Evolutionary conservation across 2,797 vertebrate genomes (phyloP), one percentile per base, ranked within the genome.

Genomic region (Astyanax mexicanus): DNA sequence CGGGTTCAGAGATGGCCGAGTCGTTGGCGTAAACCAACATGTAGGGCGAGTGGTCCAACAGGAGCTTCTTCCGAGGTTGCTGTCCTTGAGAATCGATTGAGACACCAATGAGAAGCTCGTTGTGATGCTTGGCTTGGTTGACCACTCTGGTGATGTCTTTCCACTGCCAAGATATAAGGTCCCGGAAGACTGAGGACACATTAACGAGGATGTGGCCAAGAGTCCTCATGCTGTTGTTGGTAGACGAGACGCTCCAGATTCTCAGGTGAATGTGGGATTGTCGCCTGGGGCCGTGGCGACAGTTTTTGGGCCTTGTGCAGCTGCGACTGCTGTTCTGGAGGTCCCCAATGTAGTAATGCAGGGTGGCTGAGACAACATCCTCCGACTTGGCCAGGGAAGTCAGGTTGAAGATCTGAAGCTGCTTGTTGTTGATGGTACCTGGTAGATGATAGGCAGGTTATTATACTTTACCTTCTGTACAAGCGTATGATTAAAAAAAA

Each of bases 1-100:
- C 95, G 0, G 96, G 94, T 68, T 98, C 96, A 0, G 96, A 96
- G 65, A 99, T 97, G 61, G 96, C 95, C 0, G 93, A 97, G 72
- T 99, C 98, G 0, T 99, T 97, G 83, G 98, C 97, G 1, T 97
- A 98, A 37, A 99, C 93, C 83, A 99, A 89, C 81, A 99, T 93
- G 81, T 99, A 99, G 12, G 97, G 96, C 0, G 95, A 92, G 0
- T 88, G 92, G 72, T 77, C 89, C 0, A 90, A 90, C 29, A 90
- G 78, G 1, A 89, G 81, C 69, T 88, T 89, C 86, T 91, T 93
- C 90, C 92, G 90, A 0, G 89, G 82, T 35, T 67, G 88, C 2
- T 54, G 89, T 55, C 87, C 83, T 9, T 88, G 86, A 0, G 92
- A 86, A 6, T 91, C 86, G 61, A 96, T 91, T 23, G 93, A 92